phyloP scores from a whole-genome alignment of 2,113 vertebrate species.

The Dicrurus megarhynchus region DNA sequence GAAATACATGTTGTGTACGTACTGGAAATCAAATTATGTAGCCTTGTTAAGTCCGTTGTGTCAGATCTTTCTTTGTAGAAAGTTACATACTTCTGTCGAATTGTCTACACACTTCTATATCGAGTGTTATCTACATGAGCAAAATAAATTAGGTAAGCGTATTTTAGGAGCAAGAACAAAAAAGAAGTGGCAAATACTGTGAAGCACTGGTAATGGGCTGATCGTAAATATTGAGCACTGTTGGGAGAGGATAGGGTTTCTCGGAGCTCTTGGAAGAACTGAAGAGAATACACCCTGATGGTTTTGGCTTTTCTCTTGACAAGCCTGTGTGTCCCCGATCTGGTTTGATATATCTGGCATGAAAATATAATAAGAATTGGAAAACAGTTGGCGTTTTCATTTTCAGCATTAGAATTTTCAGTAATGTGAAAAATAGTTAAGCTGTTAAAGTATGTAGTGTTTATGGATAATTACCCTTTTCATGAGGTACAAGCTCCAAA shows the following conservation, averaged over 20 bases:
- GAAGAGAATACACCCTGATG: neutral
- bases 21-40: neutral
- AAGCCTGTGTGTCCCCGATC: rapidly evolving
- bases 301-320: neutral
- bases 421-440: neutral
- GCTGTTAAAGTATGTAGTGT: neutral
- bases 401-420: neutral
- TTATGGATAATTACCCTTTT: neutral
- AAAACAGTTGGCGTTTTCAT: neutral
- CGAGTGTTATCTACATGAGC: neutral
- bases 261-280: neutral
- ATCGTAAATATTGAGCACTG: neutral
- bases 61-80: neutral
- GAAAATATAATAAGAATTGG: neutral
- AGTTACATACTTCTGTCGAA: neutral
- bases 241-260: neutral
- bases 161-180: neutral
- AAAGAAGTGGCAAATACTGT: neutral
- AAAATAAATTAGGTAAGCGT: neutral
- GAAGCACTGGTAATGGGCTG: neutral
- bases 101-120: neutral
- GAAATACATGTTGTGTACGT: neutral
- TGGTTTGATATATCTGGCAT: neutral
- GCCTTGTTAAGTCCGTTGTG: neutral
- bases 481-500: neutral